Evolutionary conservation across 2,797 vertebrate genomes (phyloP), one percentile per base, ranked within the genome.

Genomic region (Aulostomus chinensis): DNA sequence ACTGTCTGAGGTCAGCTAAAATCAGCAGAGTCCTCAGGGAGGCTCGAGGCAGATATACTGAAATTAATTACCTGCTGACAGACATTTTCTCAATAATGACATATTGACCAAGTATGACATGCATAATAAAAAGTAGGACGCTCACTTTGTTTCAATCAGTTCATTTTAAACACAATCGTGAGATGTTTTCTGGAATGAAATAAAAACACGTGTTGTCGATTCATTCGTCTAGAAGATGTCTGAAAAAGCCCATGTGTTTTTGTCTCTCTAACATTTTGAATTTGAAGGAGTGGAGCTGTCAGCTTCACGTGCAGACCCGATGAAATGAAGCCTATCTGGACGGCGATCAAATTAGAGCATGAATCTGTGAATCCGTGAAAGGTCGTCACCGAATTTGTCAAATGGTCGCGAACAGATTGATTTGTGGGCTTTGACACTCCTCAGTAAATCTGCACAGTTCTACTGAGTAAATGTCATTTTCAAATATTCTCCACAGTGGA

Each of bases 1-100:
- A 75, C 56, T 70, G 26, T 71, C 43, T 36, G 36, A 37, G 65
- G 72, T 86, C 71, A 83, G 78, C 67, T 66, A 54, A 73, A 73
- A 65, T 18, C n/a, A 25, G 37, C 25, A 33, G 33, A 21, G 11
- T 51, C 54, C 47, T 49, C 11, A 0, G 29, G 34, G 33, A 53
- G 9, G 11, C 5, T 3, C 17, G 15, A 10, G 15, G 66, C 5
- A 47, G 45, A 73, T 71, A 60, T 58, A 41, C 56, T 52, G 50
- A 31, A 33, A 79, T 39, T 14, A 73, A 73, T 77, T 64, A 63
- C 15, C 45, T 50, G 25, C 33, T 64, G 65, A 68, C 55, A 28
- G 41, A 59, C 38, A 45, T 74, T 71, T 61, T 37, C 64, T 73
- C 75, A 79, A 76, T 75, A 56, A 54, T n/a, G 21, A 59, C 7